Conservation (phyloP, 2,113 vertebrate species). For the Entosphenus tridentatus region DNA sequence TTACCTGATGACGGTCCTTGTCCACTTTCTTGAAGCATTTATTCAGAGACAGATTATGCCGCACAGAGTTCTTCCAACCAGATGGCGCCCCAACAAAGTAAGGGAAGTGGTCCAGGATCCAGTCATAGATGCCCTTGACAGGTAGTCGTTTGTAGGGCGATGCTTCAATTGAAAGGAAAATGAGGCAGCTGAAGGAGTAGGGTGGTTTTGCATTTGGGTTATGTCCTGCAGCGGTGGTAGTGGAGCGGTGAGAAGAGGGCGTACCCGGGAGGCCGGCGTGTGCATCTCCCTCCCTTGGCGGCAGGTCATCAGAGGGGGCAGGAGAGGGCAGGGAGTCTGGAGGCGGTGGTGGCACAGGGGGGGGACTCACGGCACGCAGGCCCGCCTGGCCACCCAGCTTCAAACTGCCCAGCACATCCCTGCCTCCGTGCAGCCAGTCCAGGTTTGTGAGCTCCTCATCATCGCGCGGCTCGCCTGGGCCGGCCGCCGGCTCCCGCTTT, state of each 20-base stretch:
- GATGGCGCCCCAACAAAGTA: conserved; percentile 91
- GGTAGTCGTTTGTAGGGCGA: conserved; percentile 81
- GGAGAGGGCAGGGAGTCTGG: conserved; percentile 50
- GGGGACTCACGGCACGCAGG: conserved; percentile 69
- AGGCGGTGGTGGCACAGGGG: conserved; percentile 21
- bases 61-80: conserved; percentile 97
- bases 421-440: conserved; percentile 91
- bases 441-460: conserved; percentile 95
- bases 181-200: conserved; percentile 97
- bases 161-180: conserved; percentile 98
- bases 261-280: no score
- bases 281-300: no score
- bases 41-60: conserved; percentile 88
- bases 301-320: conserved; percentile 44
- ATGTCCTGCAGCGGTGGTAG: conserved; percentile 54
- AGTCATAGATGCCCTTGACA: conserved; percentile 95
- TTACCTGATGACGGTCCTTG: conserved; percentile 95
- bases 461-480: conserved; percentile 10
- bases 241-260: conserved; percentile 52
- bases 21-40: conserved; percentile 99
- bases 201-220: conserved; percentile 87
- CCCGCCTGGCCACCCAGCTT: conserved; percentile 45
- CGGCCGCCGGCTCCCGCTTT: not conserved
- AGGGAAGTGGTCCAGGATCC: conserved; percentile 96
- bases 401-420: conserved; percentile 87